A percentile compares a stretch with the other conserved stretches of the same genome.
Conservation (phyloP, 2,113 vertebrate species). For the Eubucco bourcierii region DNA sequence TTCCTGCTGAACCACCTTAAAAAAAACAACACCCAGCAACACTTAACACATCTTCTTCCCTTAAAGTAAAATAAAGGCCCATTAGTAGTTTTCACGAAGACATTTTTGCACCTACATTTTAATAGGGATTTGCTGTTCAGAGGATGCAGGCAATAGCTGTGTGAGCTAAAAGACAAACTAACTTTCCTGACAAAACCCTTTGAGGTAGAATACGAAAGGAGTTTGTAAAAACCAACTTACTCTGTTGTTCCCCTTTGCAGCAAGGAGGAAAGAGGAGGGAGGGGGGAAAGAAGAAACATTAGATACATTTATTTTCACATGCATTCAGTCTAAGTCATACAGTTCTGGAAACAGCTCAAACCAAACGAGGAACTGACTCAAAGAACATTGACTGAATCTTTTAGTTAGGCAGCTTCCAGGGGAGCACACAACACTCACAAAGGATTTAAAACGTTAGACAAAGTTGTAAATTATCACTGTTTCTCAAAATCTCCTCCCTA, state of each 20-base stretch:
- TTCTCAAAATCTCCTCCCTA: constrained; percentile 1
- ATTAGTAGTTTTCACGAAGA: background rate
- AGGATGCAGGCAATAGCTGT: background rate
- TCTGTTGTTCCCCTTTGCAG: constrained; percentile 77
- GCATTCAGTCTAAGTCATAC: background rate
- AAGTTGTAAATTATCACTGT: constrained; percentile 4
- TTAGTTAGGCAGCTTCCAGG: background rate
- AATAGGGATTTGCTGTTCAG: background rate
- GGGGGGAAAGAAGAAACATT: constrained; percentile 48
- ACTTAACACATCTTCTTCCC: background rate
- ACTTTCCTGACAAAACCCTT: background rate
- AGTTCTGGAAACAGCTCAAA: constrained; percentile 40
- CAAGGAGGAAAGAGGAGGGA: constrained; percentile 20
- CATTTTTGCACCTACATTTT: background rate
- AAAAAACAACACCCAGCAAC: background rate
- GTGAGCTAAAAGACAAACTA: background rate
- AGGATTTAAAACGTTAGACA: background rate
- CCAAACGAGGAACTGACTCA: constrained; percentile 33
- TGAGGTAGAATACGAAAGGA: background rate
- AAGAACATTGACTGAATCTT: background rate
- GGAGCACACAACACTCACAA: background rate
- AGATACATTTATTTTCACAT: constrained; percentile 54
- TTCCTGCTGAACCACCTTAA: constrained; percentile 15
- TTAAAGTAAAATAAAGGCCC: constrained; percentile 37
- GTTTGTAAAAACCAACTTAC: constrained; percentile 68